Evolutionary conservation across 2,888 invertebrate genomes (phyloP).

Genomic region (Torymus aiolomorphi): DNA sequence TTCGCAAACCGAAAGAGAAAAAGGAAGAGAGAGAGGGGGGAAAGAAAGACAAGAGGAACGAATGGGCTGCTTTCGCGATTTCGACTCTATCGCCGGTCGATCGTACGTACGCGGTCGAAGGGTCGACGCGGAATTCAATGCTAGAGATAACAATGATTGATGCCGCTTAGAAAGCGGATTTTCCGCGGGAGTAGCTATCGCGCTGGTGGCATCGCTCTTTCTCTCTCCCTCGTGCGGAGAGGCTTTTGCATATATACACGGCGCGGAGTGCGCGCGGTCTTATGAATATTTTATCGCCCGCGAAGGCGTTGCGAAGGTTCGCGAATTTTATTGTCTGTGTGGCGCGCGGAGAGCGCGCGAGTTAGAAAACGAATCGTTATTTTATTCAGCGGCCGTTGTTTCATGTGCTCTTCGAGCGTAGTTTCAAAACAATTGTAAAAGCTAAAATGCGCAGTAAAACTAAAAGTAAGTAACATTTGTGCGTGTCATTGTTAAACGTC

Average conservation of each 20-base stretch:
- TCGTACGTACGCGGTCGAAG: neutral
- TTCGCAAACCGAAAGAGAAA: slow-evolving; percentile 26
- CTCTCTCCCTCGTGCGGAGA: no score
- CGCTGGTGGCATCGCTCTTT: neutral
- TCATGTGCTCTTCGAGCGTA: no score
- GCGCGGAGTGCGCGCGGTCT: neutral
- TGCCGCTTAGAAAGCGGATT: slow-evolving; percentile 28
- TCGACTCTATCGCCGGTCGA: slow-evolving; percentile 22
- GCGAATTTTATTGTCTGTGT: slow-evolving; percentile 21
- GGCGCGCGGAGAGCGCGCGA: no score
- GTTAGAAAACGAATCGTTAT: slow-evolving; percentile 16
- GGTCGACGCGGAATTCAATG: slow-evolving; percentile 12
- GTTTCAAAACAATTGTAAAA: no score
- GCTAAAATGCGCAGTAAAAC: no score
- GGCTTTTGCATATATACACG: no score
- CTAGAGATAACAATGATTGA: slow-evolving; percentile 32
- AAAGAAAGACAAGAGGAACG: neutral
- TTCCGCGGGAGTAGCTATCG: slow-evolving; percentile 2
- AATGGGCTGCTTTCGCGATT: slow-evolving; percentile 25
- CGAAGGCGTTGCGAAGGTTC: neutral
- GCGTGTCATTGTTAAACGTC: no score
- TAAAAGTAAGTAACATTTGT: no score
- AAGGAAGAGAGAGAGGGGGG: neutral
- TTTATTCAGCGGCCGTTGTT: neutral
- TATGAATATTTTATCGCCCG: slow-evolving; percentile 12